These are phyloP conservation scores for Coronaproctus castanopsis DNA, from an alignment of 2,888 invertebrate species.

Conservation along the genomic window DNA sequence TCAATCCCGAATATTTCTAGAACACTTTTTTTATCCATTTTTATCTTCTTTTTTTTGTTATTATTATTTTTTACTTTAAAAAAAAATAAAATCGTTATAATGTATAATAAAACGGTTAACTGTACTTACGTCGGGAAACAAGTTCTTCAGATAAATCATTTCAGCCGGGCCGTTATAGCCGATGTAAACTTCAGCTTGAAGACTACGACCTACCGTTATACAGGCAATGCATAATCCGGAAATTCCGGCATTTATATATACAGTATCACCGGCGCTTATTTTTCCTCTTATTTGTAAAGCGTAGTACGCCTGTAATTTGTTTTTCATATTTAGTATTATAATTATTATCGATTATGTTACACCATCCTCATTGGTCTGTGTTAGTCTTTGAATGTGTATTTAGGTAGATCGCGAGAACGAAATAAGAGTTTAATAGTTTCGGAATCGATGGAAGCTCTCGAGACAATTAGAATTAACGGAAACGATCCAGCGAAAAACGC, in stretches of 20 bases:
- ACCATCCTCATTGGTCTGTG: not conserved
- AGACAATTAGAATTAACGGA: no score
- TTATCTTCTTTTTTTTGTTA: no score
- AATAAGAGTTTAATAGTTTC: no score
- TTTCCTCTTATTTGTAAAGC: conserved; percentile 72
- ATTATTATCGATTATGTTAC: no score
- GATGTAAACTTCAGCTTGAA: conserved; percentile 73
- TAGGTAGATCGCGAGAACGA: not conserved
- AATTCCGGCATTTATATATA: conserved; percentile 82
- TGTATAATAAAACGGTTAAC: no score
- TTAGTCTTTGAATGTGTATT: not conserved
- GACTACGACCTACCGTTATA: conserved; percentile 72
- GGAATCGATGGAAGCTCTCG: no score
- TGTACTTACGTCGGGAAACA: conserved; percentile 44
- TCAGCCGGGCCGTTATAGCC: conserved; percentile 79
- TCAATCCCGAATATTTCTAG: no score
- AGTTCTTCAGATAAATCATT: conserved; percentile 61
- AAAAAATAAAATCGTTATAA: no score
- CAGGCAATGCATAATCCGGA: conserved; percentile 96
- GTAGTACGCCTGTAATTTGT: conserved; percentile 56
- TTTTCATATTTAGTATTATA: no score
- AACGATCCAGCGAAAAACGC: no score
- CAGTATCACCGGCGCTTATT: conserved; percentile 57
- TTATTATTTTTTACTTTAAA: no score
- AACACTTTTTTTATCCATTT: no score